Evolutionary conservation across 2,113 vertebrate species (phyloP), one percentile per base, ranked within the genome.

Genomic region (Trichechus manatus): DNA sequence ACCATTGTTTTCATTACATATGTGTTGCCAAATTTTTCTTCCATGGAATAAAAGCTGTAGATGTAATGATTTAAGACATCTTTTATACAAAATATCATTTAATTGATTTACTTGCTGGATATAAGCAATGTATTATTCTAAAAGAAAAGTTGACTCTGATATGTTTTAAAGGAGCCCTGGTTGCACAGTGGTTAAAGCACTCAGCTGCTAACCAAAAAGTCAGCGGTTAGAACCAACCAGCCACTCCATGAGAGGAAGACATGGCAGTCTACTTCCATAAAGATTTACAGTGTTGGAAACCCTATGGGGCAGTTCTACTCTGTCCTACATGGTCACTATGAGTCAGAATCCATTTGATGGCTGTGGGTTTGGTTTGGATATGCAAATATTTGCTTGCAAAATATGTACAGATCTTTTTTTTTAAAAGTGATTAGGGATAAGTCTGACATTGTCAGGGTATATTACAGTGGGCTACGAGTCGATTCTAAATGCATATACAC

Each of bases 371-470:
- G 50, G 14, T 56, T 56, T 17, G 53, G 53, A 56, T 17, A 56
- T 9, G 20, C 66, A 87, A 91, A 33, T 82, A 50, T 39, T 77
- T 77, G 10, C 72, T 93, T 88, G 36, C 19, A 86, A 97, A 95
- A 88, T 36, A 84, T 0, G 64, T 4, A 39, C 31, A 42, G 23
- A 79, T 68, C 29, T 17, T 23, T 27, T 56, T 79, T 36, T 66
- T 94, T 75, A 70, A 86, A 78, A 72, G 9, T 92, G 63, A 87
- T 25, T 68, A 25, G 23, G 10, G 47, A 6, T 19, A 53, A 53
- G 20, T 59, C 23, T 90, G 77, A 94, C 74, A 23, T 50, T 33
- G 70, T 17, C 31, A 66, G 27, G 13, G 22, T 56, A 47, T 27
- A 50, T 89, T 9, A 59, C 9, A 10, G 8, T 36, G 87, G 47